Evolutionary conservation across 2,797 vertebrate species (phyloP).

Genomic region (Euphonia xanthogaster): DNA sequence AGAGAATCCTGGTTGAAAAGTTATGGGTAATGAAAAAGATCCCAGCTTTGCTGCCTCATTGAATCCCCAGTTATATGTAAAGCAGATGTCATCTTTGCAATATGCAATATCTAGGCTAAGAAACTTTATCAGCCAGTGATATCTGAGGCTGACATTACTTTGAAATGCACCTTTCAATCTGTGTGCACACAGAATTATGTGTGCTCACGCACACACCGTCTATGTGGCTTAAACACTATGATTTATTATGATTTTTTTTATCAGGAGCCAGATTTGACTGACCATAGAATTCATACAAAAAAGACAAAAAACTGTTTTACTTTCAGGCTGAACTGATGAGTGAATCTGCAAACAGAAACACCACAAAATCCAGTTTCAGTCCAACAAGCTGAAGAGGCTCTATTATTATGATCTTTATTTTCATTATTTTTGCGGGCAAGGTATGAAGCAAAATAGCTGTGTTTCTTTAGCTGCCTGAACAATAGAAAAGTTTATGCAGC

Average conservation of each 20-base stretch:
- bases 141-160: neutral
- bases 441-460: slow-evolving; percentile 62
- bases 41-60: slow-evolving; percentile 3
- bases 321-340: slow-evolving; percentile 5
- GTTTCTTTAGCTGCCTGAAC: slow-evolving; percentile 68
- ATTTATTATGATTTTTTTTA: neutral
- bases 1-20: neutral
- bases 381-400: slow-evolving; percentile 16
- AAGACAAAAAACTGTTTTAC: neutral
- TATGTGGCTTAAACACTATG: neutral
- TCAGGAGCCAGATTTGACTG: neutral
- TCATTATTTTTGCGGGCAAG: slow-evolving; percentile 52
- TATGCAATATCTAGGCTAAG: neutral
- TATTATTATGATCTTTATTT: slow-evolving; percentile 45
- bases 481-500: slow-evolving; percentile 61
- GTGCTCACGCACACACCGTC: neutral
- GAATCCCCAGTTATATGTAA: slow-evolving; percentile 13
- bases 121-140: neutral
- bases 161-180: neutral
- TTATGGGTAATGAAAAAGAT: slow-evolving; percentile 31
- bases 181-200: neutral
- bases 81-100: slow-evolving; percentile 39
- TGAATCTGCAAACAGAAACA: neutral
- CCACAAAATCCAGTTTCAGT: neutral
- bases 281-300: neutral